Evolutionary conservation across 1,140 invertebrate genomes (phyloP), one percentile per base, ranked within the genome.

Genomic region (Brachionus koreanus): DNA sequence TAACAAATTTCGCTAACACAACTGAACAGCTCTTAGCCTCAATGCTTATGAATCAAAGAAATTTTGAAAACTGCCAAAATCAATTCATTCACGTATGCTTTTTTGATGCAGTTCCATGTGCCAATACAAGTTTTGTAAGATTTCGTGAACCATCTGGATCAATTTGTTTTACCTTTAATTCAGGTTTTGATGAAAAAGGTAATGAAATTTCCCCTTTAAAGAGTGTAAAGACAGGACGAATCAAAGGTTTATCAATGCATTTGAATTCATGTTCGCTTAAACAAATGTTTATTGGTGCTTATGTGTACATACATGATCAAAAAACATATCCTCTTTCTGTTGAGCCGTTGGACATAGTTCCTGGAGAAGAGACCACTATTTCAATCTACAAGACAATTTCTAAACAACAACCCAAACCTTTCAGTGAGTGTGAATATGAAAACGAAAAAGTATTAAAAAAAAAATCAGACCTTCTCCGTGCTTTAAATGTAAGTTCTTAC

Each of bases 301-400:
- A 37, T 39, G n/a, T 69, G 4, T 69, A 69, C 35, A 69, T 69
- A 19, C 65, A 69, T 69, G 65, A 69, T 6, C 65, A 69, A 39
- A n/a, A 19, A 42, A 69, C 16, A 69, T 69, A 16, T 37, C 65
- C 65, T 37, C 13, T 69, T 5, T 69, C 65, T 19, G 65, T 37
- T 2, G 65, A 69, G 16, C 65, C 65, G 2, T 2, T 69, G 3
- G 29, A 37, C 35, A 69, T 69, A 19, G 35, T 37, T n/a, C 65
- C 29, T 9, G 65, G 65, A 7, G 65, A 69, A 39, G 33, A 69
- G 19, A 69, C 65, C 9, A 69, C 35, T 37, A 39, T 69, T 39
- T 37, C 29, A 6, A 69, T 69, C 19, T 69, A 69, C 19, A 69
- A 69, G 37, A 37, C 65, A 19, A 39, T 69, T 19, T 37, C 35